Evolutionary conservation across 2,888 invertebrate genomes (phyloP).

Genomic region (Pinctada fucata): DNA sequence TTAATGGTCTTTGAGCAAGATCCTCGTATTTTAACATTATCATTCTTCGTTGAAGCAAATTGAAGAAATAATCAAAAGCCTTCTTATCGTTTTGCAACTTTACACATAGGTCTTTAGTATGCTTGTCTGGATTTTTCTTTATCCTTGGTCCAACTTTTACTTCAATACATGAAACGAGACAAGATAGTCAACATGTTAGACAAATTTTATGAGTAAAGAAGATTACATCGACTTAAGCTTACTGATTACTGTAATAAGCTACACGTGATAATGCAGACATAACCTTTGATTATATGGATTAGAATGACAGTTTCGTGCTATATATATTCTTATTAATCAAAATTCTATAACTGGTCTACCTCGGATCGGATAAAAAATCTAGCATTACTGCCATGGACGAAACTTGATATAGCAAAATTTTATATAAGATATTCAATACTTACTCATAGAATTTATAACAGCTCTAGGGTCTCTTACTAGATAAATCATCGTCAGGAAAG

Average conservation of each 20-base stretch:
- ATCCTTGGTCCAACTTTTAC: neutral
- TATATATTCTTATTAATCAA: too few relatives aligned
- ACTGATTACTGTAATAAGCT: too few relatives aligned
- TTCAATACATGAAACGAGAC: neutral
- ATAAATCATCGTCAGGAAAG: neutral
- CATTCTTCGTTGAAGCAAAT: neutral
- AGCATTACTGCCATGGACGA: too few relatives aligned
- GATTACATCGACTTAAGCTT: too few relatives aligned
- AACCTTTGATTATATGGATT: too few relatives aligned
- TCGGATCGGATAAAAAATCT: too few relatives aligned
- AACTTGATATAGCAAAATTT: too few relatives aligned
- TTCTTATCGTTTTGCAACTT: neutral
- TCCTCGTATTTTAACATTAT: neutral
- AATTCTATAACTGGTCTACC: too few relatives aligned
- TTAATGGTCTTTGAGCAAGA: neutral
- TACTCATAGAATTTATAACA: neutral
- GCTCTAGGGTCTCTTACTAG: neutral
- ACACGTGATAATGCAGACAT: too few relatives aligned
- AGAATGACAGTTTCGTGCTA: too few relatives aligned
- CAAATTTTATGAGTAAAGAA: too few relatives aligned
- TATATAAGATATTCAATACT: neutral
- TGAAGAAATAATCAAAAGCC: neutral
- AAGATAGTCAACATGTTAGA: too few relatives aligned
- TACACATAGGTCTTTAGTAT: neutral
- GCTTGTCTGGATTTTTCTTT: neutral